Base-by-base conservation (phyloP, 2,888 invertebrate genomes). In the Pristionchus maxplancki region DNA sequence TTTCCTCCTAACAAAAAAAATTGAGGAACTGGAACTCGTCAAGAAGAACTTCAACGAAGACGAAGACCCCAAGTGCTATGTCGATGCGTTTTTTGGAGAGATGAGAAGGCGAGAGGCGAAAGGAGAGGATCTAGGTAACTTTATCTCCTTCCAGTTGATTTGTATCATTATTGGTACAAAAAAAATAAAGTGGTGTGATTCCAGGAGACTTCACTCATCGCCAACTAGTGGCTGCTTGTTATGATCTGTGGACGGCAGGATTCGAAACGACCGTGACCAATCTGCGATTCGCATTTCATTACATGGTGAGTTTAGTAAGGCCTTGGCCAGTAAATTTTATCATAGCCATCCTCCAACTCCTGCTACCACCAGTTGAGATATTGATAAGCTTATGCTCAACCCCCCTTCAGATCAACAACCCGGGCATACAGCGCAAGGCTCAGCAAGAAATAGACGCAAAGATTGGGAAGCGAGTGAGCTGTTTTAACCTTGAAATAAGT, bases 211-310 rank as follows among this genome's bases (percentile, higher is more conserved):
- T 85, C 44, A 85, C 84, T 40, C 84, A 48, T 20, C 62, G 37
- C 2, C 84, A 85, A 20, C 62, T 85, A 5, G 2, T 44, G 11
- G 31, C 13, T 15, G 4, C 58, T 3, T 53, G 58, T 24, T 34
- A 34, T 44, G 84, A 85, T 44, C 9, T 85, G 37, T 85, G 58
- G 64, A 40, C 40, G 0, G 84, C 84, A 6, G 84, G 84, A 8
- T 85, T 85, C 28, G 84, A 85, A 24, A 85, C 84, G n/a, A 85
- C 84, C 15, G 62, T 62, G 40, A 62, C 62, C 13, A 64, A 8
- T 15, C 50, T 82, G 15, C 20, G 82, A 50, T 53, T 82, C 34
- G 24, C 20, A 5, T 20, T 82, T 11, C 82, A 82, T 34, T 82
- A 53, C 78, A 78, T 78, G 78, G 78, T 78, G 11, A 78, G 34